These are phyloP conservation scores for Anthopleura sola DNA, from an alignment of 64 coral and sea anemone species.

Conservation along the genomic window DNA sequence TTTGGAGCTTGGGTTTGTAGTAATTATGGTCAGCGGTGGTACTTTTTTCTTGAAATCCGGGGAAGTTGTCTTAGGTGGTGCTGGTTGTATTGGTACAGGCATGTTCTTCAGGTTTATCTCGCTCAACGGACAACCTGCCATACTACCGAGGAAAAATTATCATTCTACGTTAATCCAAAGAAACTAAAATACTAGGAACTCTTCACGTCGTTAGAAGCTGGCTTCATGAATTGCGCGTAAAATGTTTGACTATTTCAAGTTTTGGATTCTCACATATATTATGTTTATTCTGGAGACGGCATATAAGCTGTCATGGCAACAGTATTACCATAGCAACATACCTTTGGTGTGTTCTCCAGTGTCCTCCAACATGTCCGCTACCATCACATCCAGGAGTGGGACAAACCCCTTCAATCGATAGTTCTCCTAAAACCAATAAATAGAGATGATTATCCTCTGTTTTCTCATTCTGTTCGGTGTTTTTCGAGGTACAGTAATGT, in stretches of 20 bases:
- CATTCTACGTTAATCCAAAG: background rate
- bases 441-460: background rate
- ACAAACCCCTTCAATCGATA: slow-evolving; percentile 67
- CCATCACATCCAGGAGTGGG: slow-evolving; percentile 95
- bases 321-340: background rate
- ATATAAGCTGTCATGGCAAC: background rate
- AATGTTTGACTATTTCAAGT: too few relatives aligned
- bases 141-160: background rate
- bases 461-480: too few relatives aligned
- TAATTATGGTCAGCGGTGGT: background rate
- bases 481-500: too few relatives aligned
- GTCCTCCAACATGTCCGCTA: slow-evolving; percentile 87
- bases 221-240: too few relatives aligned
- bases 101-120: background rate
- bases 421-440: slow-evolving; percentile 11
- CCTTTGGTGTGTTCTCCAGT: slow-evolving; percentile 94
- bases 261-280: too few relatives aligned
- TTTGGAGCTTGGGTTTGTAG: background rate
- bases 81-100: slow-evolving; percentile 10
- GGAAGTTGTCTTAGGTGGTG: slow-evolving; percentile 1
- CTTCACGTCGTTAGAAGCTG: too few relatives aligned
- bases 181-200: too few relatives aligned
- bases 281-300: background rate
- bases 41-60: background rate
- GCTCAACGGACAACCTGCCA: slow-evolving; percentile 4